Conservation (phyloP, 2,797 vertebrate genomes). For the Myripristis murdjan region DNA sequence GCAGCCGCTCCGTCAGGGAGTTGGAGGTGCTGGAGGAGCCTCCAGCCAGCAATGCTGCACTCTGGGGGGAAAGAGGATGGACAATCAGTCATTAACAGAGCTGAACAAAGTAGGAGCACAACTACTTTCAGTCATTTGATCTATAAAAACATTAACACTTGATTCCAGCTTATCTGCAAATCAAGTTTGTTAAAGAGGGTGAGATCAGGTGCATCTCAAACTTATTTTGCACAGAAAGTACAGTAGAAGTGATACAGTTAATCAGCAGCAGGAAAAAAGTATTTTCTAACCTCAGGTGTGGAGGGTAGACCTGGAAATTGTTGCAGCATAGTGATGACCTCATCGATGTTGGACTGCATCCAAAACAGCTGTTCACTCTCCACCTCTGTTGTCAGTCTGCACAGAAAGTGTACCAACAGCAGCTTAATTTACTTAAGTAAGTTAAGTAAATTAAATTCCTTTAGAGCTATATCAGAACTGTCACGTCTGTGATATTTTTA, state of each 20-base stretch:
- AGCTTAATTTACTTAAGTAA: no score
- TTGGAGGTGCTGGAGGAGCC: constrained; percentile 84
- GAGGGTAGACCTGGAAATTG: constrained; percentile 82
- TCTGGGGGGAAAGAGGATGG: constrained; percentile 71
- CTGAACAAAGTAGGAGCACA: constrained; percentile 1
- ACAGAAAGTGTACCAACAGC: constrained; percentile 4
- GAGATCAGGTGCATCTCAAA: background rate
- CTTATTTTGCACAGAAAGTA: no score
- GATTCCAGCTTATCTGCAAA: background rate
- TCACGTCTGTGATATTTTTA: background rate
- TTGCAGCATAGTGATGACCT: constrained; percentile 89
- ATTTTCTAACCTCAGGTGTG: constrained; percentile 82
- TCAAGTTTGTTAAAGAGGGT: background rate
- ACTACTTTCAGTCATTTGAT: constrained; percentile 11
- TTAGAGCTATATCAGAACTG: background rate
- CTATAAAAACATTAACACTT: constrained; percentile 14
- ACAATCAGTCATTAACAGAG: constrained; percentile 14
- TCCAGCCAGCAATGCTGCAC: constrained; percentile 73
- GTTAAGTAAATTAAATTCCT: no score
- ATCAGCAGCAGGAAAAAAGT: background rate
- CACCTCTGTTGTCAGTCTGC: constrained; percentile 83
- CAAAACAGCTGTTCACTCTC: constrained; percentile 88
- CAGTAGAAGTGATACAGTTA: no score
- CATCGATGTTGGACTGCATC: constrained; percentile 90
- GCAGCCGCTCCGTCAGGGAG: constrained; percentile 90